Evolutionary conservation across 2,888 invertebrate genomes (phyloP).

Genomic region (Callimorpha dominula): DNA sequence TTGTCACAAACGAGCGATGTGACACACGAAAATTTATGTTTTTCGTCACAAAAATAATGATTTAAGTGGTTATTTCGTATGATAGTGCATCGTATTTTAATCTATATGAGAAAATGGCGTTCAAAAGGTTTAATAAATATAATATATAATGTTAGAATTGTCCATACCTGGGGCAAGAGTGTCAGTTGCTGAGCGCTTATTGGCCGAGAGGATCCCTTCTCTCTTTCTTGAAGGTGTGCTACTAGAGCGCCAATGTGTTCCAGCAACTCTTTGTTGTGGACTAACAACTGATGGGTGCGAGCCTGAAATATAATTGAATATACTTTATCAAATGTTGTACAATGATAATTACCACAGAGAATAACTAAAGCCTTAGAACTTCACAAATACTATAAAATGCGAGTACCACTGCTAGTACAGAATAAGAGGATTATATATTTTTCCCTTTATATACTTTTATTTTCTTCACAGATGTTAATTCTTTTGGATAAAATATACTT

Average conservation of each 20-base stretch:
- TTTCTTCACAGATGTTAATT: no score
- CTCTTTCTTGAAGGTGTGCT: conserved; percentile 94
- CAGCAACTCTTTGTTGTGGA: conserved; percentile 97
- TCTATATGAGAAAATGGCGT: not conserved
- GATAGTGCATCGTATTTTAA: not conserved
- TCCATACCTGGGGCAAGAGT: conserved; percentile 89
- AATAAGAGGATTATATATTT: no score
- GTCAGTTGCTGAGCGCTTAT: conserved; percentile 87
- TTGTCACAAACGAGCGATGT: no score
- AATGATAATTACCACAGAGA: not conserved
- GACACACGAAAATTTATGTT: no score
- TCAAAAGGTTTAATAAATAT: not conserved
- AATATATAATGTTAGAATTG: not conserved
- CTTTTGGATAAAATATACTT: no score
- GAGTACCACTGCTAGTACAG: no score
- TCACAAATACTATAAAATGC: not conserved
- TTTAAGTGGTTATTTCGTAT: not conserved
- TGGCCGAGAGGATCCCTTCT: conserved; percentile 87
- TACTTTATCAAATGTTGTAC: not conserved
- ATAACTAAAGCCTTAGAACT: no score
- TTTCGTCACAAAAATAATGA: not conserved
- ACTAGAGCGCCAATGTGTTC: conserved; percentile 98
- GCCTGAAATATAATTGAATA: conserved; percentile 79
- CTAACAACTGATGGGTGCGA: conserved; percentile 96
- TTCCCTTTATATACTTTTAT: no score